Evolutionary conservation across 2,113 vertebrate genomes (phyloP), one percentile per base, ranked within the genome.

Genomic region (Speoplatyrhinus poulsoni): DNA sequence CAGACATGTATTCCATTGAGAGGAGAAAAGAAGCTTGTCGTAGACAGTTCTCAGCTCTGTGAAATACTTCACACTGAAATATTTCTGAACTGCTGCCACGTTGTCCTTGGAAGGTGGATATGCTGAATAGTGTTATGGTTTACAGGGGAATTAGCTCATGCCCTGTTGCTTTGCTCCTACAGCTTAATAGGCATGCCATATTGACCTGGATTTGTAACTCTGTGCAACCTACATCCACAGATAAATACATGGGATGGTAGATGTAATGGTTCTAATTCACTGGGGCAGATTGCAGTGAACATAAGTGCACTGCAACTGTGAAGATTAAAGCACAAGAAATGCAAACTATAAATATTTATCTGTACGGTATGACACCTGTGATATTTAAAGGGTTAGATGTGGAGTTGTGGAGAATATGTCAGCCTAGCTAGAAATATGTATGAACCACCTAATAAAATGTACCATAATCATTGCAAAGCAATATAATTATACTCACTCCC

Each of bases 201-300:
- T 88, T 88, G 83, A 89, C 87, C 88, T 86, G 77, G 72, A 86
- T 88, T 73, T 62, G 12, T 41, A 68, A 65, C 16, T 63, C 63
- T 8, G 12, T 15, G 48, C 72, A 59, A 41, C 82, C 71, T 68
- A 61, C 75, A 87, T 81, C 55, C 68, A 77, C 66, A 67, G 32
- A 55, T 56, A 81, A 61, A 71, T 68, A 64, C 67, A 50, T 26
- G 41, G 60, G 12, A 47, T 1, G 16, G 59, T 46, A n/a, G 15
- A 63, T 12, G 1, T 32, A 32, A 26, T 32, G 13, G 3, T 57
- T 16, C 41, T 7, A 12, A 50, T 16, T 13, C 3, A 50, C 13
- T 50, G 10, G 12, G 49, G 49, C 3, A 50, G 13, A 50, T 15
- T 50, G 9, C 3, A 4, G 49, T 50, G 10, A 13, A 50, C 49